phyloP scores from a whole-genome alignment of 1,140 invertebrate genomes.

The Procambarus virginalis region DNA sequence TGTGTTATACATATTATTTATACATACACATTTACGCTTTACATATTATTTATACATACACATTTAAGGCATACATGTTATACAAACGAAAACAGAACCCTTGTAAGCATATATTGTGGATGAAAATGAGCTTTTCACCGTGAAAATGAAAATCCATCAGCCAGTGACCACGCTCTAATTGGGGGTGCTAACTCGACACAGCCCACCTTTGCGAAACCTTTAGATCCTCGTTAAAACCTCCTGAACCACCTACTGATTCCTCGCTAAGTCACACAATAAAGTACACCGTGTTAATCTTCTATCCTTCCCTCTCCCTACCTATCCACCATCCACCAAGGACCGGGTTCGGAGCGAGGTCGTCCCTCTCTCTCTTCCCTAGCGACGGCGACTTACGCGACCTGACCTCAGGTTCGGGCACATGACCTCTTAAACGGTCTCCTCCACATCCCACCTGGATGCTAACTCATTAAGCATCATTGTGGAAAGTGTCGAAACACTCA shows the following conservation, averaged over 20 bases:
- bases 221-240: neutral
- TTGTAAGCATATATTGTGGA: no score
- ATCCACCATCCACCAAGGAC: neutral
- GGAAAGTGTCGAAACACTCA: neutral
- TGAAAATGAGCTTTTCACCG: no score
- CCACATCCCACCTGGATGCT: neutral
- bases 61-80: no score
- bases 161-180: no score
- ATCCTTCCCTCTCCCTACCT: neutral
- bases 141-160: no score
- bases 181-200: neutral
- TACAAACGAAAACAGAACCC: no score
- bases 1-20: no score
- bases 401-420: neutral
- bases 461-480: constrained; percentile 20
- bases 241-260: neutral
- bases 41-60: no score
- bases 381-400: constrained; percentile 7
- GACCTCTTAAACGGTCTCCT: neutral
- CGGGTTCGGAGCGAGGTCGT: constrained; percentile 7
- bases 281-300: neutral
- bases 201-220: neutral
- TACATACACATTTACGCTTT: no score
- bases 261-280: neutral
- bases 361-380: neutral